A percentile compares a stretch with the other conserved stretches of the same genome.
Conservation (phyloP, 2,113 vertebrate species). For the Nyctereutes procyonoides region DNA sequence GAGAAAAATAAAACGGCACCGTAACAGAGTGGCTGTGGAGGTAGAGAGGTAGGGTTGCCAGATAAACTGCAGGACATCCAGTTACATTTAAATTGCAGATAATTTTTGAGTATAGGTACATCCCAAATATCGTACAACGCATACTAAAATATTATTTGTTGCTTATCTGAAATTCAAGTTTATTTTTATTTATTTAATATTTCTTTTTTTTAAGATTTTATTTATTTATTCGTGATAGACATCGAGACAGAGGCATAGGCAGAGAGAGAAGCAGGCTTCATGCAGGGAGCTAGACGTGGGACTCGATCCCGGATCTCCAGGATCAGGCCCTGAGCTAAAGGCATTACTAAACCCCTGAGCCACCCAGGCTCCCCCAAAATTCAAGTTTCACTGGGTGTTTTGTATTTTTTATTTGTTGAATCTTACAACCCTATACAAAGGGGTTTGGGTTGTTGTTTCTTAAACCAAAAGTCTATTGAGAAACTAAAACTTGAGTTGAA, state of each 20-base stretch:
- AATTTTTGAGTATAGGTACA: neutral
- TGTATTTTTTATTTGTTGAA: slow-evolving; percentile 20
- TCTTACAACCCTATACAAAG: neutral
- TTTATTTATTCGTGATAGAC: too few relatives aligned
- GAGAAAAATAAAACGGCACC: neutral
- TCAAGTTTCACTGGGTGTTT: neutral
- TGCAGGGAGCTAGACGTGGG: too few relatives aligned
- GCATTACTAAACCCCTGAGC: too few relatives aligned
- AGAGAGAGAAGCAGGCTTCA: too few relatives aligned
- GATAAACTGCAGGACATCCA: neutral
- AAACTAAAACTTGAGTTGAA: slow-evolving; percentile 27
- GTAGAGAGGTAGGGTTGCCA: neutral
- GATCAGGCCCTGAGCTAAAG: too few relatives aligned
- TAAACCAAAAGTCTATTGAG: neutral
- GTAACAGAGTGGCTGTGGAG: neutral
- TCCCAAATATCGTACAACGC: neutral
- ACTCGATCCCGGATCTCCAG: too few relatives aligned
- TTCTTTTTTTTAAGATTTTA: too few relatives aligned
- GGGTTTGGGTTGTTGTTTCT: neutral
- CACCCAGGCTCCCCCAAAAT: neutral
- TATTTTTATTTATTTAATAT: neutral
- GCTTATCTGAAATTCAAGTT: slow-evolving; percentile 1
- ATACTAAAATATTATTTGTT: neutral
- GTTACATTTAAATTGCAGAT: slow-evolving; percentile 53
- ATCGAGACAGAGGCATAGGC: too few relatives aligned